Evolutionary conservation across 2,797 vertebrate species (phyloP).

Genomic region (Paramormyrops hopkinsi): DNA sequence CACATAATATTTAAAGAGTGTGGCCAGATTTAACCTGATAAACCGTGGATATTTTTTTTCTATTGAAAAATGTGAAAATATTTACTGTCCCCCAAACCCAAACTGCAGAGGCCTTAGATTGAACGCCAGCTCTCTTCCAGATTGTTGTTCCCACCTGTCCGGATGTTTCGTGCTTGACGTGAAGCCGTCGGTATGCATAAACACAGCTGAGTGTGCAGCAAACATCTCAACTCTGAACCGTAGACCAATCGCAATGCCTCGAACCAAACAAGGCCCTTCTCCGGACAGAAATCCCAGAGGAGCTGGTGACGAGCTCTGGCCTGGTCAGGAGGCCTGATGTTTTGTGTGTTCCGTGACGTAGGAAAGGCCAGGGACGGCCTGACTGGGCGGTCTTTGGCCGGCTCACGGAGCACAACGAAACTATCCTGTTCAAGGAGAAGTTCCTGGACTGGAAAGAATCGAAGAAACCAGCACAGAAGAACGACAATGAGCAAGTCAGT

Average conservation of each 20-base stretch:
- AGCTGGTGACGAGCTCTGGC: not conserved
- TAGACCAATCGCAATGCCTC: not conserved
- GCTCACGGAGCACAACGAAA: slow-evolving; percentile 94
- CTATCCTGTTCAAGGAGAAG: slow-evolving; percentile 93
- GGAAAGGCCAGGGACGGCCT: slow-evolving; percentile 90
- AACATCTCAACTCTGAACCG: not conserved
- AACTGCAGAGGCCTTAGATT: not conserved
- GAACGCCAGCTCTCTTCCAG: not conserved
- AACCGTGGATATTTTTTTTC: not conserved
- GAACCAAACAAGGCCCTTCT: not conserved
- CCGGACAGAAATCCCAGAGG: not conserved
- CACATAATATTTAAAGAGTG: not conserved
- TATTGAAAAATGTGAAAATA: not conserved
- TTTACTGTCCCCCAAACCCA: not conserved
- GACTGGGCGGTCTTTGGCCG: slow-evolving; percentile 97
- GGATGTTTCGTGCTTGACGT: not conserved
- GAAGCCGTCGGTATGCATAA: not conserved
- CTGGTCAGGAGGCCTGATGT: not conserved
- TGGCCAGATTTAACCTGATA: not conserved
- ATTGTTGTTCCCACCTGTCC: not conserved
- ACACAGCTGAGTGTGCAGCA: not conserved
- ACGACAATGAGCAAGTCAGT: slow-evolving; percentile 54
- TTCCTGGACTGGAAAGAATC: slow-evolving; percentile 89
- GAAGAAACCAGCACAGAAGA: slow-evolving; percentile 72
- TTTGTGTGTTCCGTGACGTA: slow-evolving; percentile 39